These are phyloP conservation scores for Limnothrissa miodon DNA, from an alignment of 2,113 vertebrate genomes.

Conservation along the genomic window DNA sequence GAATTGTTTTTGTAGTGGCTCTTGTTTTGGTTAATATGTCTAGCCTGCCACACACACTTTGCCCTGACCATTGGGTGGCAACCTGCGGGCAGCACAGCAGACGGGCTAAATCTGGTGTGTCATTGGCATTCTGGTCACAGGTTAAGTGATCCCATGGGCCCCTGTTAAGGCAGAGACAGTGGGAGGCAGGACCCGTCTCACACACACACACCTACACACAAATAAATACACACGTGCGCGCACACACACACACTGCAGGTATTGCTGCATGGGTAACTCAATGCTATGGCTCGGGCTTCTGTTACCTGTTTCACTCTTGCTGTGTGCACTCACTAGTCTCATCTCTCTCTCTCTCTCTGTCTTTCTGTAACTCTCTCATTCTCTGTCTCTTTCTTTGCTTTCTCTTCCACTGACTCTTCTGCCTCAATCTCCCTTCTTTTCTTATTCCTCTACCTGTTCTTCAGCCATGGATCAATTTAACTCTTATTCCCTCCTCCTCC, in stretches of 20 bases:
- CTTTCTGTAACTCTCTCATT: not conserved
- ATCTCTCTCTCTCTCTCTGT: not conserved
- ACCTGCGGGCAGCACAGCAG: not conserved
- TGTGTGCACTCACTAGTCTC: not conserved
- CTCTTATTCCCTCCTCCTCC: not conserved
- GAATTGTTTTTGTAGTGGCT: no score
- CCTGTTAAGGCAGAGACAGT: not conserved
- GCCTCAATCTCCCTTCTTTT: not conserved
- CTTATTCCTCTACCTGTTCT: constrained; percentile 3
- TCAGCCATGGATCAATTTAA: not conserved
- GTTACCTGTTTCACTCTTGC: not conserved
- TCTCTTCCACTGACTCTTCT: constrained; percentile 9
- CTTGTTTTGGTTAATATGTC: not conserved
- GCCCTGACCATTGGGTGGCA: not conserved
- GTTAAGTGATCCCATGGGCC: not conserved
- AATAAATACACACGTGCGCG: not conserved
- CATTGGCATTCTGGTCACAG: constrained; percentile 18
- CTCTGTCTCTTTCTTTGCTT: not conserved
- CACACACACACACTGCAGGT: not conserved
- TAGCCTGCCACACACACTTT: not conserved
- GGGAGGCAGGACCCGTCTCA: not conserved
- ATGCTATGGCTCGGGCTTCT: not conserved
- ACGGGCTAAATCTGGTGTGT: not conserved
- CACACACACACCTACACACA: not conserved
- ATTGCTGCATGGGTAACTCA: not conserved